Conservation (phyloP, 2,113 vertebrate species). For the Daubentonia madagascariensis region DNA sequence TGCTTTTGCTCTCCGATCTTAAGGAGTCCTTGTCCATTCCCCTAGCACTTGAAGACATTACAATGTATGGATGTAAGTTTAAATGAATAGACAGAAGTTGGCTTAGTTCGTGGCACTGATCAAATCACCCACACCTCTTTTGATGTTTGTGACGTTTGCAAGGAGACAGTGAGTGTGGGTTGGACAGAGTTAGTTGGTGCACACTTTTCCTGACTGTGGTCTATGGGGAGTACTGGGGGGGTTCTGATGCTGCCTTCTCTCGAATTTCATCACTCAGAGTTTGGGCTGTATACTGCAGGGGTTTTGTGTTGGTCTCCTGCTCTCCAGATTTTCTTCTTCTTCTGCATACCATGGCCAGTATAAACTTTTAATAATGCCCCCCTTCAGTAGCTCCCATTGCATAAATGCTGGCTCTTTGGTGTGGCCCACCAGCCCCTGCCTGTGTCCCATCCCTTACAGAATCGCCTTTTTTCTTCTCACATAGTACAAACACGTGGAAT, state of each 20-base stretch:
- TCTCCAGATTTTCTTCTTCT: background rate
- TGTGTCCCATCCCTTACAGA: background rate
- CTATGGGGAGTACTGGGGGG: rapidly evolving
- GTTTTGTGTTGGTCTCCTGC: background rate
- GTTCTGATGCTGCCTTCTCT: background rate
- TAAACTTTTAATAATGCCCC: background rate
- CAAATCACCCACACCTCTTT: rapidly evolving
- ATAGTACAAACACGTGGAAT: background rate
- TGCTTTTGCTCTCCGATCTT: background rate
- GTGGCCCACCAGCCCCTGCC: no score
- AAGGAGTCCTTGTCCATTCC: background rate
- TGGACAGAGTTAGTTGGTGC: no score
- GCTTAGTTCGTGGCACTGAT: background rate
- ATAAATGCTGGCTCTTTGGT: rapidly evolving
- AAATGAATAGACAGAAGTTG: background rate
- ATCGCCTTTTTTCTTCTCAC: background rate
- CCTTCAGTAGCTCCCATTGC: background rate
- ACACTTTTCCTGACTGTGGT: background rate
- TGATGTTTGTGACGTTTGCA: background rate
- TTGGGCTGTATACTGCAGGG: background rate
- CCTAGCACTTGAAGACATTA: no score
- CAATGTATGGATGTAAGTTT: rapidly evolving
- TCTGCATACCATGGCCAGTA: background rate
- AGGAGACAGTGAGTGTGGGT: rapidly evolving
- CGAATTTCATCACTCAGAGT: background rate